Evolutionary conservation across 2,888 invertebrate genomes (phyloP), one percentile per base, ranked within the genome.

Genomic region (Yponomeuta sedellus): DNA sequence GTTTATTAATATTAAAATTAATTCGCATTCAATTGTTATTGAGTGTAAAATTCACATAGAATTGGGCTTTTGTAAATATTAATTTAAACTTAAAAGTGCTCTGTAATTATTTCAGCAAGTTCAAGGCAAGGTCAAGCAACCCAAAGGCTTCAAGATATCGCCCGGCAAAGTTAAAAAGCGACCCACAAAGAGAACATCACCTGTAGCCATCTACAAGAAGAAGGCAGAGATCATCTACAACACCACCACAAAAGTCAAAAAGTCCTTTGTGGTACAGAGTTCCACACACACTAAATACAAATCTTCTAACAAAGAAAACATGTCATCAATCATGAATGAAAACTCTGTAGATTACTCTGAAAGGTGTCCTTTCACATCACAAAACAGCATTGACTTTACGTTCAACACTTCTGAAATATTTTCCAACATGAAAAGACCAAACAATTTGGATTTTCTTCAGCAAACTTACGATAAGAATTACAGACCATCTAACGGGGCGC

Each of bases 391-490:
- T 65, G 82, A 87, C 66, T 74, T 85, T 10, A 81, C 81, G 68
- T 89, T 90, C 73, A 79, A 89, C 67, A 86, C 83, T 39, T 82
- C 89, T 10, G 90, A 88, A 78, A 74, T 90, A 70, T 91, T 91
- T 74, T 81, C 85, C 4, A 86, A 83, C 66, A 75, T 82, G 72
- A 79, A 79, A 70, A 79, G 74, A 65, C 71, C 77, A 12, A 75
- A 79, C 59, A 71, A 71, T 19, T 71, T 74, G 66, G 71, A 73
- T 59, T 65, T 77, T 34, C 71, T 86, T 63, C 81, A 87, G 68
- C 74, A 85, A 64, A 88, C 88, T 61, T 89, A 86, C 74, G 85
- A 89, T 63, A 84, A 83, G 68, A 77, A 83, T 20, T 77, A 75
- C 64, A 69, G 72, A 34, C 58, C 56, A 62, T 56, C 39, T n/a